Base-by-base conservation (phyloP, 2,888 invertebrate genomes). In the Gastracanthus pulcherrimus region DNA sequence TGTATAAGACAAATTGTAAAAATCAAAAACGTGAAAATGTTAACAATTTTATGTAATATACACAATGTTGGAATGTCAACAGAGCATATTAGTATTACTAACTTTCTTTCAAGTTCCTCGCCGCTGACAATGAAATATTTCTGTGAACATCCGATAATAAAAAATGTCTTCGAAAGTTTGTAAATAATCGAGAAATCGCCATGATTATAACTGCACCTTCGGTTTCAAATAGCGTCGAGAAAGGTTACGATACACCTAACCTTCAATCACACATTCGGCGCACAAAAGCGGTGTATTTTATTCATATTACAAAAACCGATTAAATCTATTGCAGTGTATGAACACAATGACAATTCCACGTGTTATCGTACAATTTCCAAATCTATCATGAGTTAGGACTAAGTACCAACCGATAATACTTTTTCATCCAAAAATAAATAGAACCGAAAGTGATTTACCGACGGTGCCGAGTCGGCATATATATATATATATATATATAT, bases 81-180 rank as follows among this genome's bases (percentile, higher is more conserved):
- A 6, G 5, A 9, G 2, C 7, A 51, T 23, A 51, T 23, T 7
- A 51, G 9, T n/a, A 41, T 23, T 11, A 85, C 94, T 92, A 90
- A 94, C 94, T 93, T 90, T 94, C 93, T 93, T 93, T 94, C 48
- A 94, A 82, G 84, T 91, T 87, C 48, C 86, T 81, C 1, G 84
- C 82, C 23, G 89, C 82, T 58, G 90, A 88, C 5, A 91, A 29
- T 4, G 89, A 88, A 83, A 92, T 86, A 83, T 70, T 86, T 80
- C 89, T 86, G 9, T 70, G 81, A 0, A 81, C 29, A 66, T 82
- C 58, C 3, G 81, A 29, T 7, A 83, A 75, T 48, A 85, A 45
- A 4, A 87, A 5, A 75, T 77, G 84, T 84, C 84, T 89, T 38
- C 81, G 81, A 4, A 87, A 55, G 45, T 72, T 75, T 29, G 71